Evolutionary conservation across 2,888 invertebrate genomes (phyloP).

Genomic region (Drosophila borealis): DNA sequence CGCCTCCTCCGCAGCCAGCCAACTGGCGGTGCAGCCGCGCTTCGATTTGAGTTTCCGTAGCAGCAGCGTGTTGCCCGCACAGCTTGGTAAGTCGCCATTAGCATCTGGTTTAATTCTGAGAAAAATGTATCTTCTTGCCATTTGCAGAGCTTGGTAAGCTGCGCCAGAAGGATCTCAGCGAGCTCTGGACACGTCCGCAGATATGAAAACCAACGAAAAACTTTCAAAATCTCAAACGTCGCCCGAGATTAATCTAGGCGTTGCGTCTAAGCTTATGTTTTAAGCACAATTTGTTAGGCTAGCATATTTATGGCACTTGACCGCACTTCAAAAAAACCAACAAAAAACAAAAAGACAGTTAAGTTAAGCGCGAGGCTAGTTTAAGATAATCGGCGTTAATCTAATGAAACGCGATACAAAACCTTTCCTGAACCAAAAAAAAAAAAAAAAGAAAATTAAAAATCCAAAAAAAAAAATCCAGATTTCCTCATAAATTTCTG

Average conservation of each 20-base stretch:
- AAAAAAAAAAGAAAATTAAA: neutral
- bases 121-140: neutral
- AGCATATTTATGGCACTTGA: constrained; percentile 42
- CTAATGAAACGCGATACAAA: constrained; percentile 20
- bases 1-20: constrained; percentile 64
- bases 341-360: constrained; percentile 54
- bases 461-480: neutral
- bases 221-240: constrained; percentile 57
- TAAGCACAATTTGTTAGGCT: constrained; percentile 37
- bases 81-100: constrained; percentile 61
- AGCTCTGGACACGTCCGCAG: constrained; percentile 82
- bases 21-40: constrained; percentile 78
- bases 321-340: neutral
- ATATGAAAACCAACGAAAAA: constrained; percentile 72
- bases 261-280: constrained; percentile 22
- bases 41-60: constrained; percentile 77
- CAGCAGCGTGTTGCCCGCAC: constrained; percentile 60
- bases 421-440: constrained; percentile 34
- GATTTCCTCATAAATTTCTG: constrained; percentile 34
- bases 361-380: constrained; percentile 65
- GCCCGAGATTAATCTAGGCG: constrained; percentile 47
- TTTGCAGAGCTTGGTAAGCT: constrained; percentile 78
- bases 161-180: constrained; percentile 81
- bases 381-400: constrained; percentile 46
- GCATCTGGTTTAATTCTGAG: neutral